Percentiles rank a stretch among this genome's conserved stretches.
These are phyloP conservation scores for Macquaria australasica DNA, from an alignment of 2,113 vertebrate genomes.

Conservation along the genomic window DNA sequence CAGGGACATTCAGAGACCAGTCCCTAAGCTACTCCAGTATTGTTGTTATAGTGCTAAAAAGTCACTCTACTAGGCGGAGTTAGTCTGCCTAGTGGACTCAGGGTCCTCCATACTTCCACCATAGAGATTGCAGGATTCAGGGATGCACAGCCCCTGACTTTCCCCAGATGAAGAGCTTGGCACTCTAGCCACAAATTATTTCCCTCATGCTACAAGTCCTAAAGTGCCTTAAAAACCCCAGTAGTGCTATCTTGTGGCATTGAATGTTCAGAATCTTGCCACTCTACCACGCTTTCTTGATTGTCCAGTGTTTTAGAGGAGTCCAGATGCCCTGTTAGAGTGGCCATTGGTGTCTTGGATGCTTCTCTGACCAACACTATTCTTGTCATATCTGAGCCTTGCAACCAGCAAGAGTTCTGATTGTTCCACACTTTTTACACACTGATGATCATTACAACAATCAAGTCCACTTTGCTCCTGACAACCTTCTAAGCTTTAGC, in stretches of 20 bases:
- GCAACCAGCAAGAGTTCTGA: not conserved
- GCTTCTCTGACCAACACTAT: not conserved
- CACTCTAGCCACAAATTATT: slow-evolving; percentile 18
- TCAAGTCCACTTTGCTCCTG: not conserved
- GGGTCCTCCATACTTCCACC: not conserved
- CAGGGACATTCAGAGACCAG: slow-evolving; percentile 6
- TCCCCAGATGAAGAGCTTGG: not conserved
- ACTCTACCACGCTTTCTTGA: not conserved
- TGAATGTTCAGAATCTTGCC: slow-evolving; percentile 5
- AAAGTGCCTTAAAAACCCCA: slow-evolving; percentile 27
- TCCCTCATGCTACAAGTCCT: slow-evolving; percentile 8
- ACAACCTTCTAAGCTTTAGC: not conserved
- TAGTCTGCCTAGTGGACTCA: not conserved
- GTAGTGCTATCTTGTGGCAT: slow-evolving; percentile 13
- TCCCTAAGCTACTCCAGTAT: not conserved
- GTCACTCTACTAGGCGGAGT: not conserved
- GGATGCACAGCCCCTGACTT: not conserved
- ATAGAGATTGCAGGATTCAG: not conserved
- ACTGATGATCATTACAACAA: not conserved
- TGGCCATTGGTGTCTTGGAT: not conserved
- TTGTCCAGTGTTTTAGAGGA: slow-evolving; percentile 21
- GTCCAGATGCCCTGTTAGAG: not conserved
- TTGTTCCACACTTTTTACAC: not conserved
- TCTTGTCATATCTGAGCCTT: not conserved
- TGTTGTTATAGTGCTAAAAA: not conserved